Conservation (phyloP, 1,140 invertebrate genomes). For the Aphelenchoides besseyi region DNA sequence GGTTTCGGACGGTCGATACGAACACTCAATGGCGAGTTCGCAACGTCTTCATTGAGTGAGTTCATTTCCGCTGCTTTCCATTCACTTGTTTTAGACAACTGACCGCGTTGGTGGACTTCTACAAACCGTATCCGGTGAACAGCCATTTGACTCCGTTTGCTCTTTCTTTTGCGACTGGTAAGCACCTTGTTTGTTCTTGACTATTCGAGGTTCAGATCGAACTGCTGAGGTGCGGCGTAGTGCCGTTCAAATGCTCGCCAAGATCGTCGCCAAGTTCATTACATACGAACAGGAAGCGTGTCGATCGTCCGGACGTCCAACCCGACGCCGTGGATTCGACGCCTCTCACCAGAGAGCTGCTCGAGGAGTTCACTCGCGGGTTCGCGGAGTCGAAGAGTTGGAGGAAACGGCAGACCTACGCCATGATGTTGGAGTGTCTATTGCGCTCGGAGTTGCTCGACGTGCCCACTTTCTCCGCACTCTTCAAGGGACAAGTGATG, state of each 20-base stretch:
- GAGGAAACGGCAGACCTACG: slow-evolving; percentile 14
- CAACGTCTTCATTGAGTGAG: slow-evolving; percentile 14
- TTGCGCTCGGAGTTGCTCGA: neutral
- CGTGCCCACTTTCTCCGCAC: neutral
- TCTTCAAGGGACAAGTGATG: slow-evolving; percentile 3
- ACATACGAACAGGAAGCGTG: neutral
- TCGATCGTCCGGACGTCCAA: neutral
- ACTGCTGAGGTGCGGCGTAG: neutral
- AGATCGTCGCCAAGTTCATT: neutral
- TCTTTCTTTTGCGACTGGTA: slow-evolving; percentile 8
- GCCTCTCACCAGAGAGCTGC: neutral
- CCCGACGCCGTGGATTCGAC: neutral
- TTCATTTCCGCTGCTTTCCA: neutral
- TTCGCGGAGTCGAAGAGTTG: slow-evolving; percentile 13
- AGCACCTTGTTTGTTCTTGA: neutral
- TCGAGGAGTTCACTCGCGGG: neutral
- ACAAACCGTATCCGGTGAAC: slow-evolving; percentile 9
- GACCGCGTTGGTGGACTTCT: neutral
- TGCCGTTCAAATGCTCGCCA: slow-evolving; percentile 2
- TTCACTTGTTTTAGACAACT: slow-evolving; percentile 15
- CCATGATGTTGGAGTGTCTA: neutral
- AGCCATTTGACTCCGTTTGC: slow-evolving; percentile 13
- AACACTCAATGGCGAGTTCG: neutral
- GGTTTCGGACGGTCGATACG: neutral
- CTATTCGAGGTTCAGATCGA: neutral